phyloP scores from a whole-genome alignment of 2,113 vertebrate species.

The Speoplatyrhinus poulsoni region DNA sequence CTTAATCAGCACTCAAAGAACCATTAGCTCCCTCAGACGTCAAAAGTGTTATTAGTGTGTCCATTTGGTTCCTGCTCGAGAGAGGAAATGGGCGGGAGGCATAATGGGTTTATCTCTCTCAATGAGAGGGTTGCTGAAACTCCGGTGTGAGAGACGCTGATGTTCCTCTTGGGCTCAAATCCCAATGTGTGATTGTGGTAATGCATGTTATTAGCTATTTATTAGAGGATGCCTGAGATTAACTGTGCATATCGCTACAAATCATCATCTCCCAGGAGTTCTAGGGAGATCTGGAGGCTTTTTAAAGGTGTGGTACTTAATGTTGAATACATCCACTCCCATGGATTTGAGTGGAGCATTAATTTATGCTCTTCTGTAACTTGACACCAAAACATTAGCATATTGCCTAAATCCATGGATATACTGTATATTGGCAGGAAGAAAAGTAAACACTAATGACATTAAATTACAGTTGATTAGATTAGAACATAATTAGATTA shows the following conservation, averaged over 20 bases:
- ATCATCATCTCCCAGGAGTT: not conserved
- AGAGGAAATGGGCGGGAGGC: constrained; percentile 61
- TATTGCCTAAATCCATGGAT: too few species aligned
- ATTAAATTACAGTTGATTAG: too few species aligned
- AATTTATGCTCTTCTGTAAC: too few species aligned
- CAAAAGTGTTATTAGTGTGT: constrained; percentile 62
- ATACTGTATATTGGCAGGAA: too few species aligned
- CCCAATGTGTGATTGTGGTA: constrained; percentile 6
- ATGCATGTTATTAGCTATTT: constrained; percentile 23
- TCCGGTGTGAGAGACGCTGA: constrained; percentile 19
- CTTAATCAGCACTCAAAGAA: constrained; percentile 64
- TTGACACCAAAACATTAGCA: too few species aligned
- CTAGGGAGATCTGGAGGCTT: not conserved
- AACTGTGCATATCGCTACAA: constrained; percentile 4
- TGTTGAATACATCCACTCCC: not conserved
- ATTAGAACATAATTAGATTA: too few species aligned
- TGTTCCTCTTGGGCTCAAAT: constrained; percentile 22
- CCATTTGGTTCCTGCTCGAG: constrained; percentile 60
- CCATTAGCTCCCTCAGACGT: constrained; percentile 59
- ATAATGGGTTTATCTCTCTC: constrained; percentile 43
- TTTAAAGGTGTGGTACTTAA: not conserved
- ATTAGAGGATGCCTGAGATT: constrained; percentile 28
- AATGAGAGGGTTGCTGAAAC: constrained; percentile 32
- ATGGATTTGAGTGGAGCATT: not conserved
- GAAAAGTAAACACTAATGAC: too few species aligned